phyloP scores from a whole-genome alignment of 2,888 invertebrate genomes.

The Eupsilia transversa region DNA sequence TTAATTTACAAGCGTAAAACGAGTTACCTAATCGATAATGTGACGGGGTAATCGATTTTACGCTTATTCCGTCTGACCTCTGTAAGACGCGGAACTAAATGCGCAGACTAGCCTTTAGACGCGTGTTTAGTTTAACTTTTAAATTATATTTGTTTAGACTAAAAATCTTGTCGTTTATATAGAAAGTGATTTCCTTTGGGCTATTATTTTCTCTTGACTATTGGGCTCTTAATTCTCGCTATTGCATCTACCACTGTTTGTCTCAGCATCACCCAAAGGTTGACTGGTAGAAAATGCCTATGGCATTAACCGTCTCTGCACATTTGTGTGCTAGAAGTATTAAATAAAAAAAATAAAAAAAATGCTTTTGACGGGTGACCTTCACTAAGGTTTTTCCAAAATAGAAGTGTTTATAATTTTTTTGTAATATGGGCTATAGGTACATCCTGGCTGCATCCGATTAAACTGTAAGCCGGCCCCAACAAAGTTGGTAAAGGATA shows the following conservation, averaged over 20 bases:
- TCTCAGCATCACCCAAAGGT: too few species aligned
- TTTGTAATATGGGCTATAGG: neutral
- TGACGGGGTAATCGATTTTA: constrained; percentile 38
- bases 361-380: neutral
- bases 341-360: too few species aligned
- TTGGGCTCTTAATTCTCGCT: too few species aligned
- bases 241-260: too few species aligned
- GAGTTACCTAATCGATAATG: constrained; percentile 20
- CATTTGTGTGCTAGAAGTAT: too few species aligned
- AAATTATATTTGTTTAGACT: neutral
- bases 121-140: neutral
- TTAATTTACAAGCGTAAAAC: neutral
- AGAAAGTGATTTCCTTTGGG: neutral
- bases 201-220: too few species aligned
- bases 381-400: neutral
- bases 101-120: constrained; percentile 5
- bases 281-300: too few species aligned
- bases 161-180: neutral
- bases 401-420: neutral
- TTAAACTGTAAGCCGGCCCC: neutral
- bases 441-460: neutral
- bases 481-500: neutral
- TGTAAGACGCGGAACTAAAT: constrained; percentile 31
- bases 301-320: too few species aligned
- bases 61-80: constrained; percentile 37